Evolutionary conservation across 2,888 invertebrate genomes (phyloP).

Genomic region (Neuroscelio doddi): DNA sequence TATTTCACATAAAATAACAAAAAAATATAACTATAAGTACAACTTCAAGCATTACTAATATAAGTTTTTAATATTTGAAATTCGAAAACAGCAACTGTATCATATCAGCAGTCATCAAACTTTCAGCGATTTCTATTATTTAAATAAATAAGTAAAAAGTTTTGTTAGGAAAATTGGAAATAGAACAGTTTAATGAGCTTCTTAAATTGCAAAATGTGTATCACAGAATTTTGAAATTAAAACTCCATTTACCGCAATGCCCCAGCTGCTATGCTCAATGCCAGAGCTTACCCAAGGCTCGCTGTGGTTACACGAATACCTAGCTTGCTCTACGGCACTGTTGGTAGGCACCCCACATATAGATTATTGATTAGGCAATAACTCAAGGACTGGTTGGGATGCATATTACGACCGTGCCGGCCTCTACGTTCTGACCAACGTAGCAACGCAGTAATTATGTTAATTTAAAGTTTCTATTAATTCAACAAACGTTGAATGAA

Average conservation of each 20-base stretch:
- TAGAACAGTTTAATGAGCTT: too few relatives aligned
- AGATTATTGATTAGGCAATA: conserved; percentile 72
- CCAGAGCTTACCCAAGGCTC: conserved; percentile 61
- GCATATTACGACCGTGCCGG: conserved; percentile 70
- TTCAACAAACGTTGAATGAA: too few relatives aligned
- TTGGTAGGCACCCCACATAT: conserved; percentile 65
- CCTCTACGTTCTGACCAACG: conserved; percentile 56
- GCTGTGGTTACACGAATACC: conserved; percentile 60
- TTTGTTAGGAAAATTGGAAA: background rate
- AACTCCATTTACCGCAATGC: conserved; percentile 53
- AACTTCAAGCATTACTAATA: too few relatives aligned
- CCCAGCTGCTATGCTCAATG: conserved; percentile 68
- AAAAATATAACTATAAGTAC: too few relatives aligned
- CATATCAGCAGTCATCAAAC: too few relatives aligned
- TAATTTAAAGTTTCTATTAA: conserved; percentile 63
- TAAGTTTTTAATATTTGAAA: too few relatives aligned
- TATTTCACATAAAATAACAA: too few relatives aligned
- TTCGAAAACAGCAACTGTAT: too few relatives aligned
- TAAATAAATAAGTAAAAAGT: too few relatives aligned
- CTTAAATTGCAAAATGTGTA: too few relatives aligned
- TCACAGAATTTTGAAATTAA: conserved; percentile 25
- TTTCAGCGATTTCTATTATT: too few relatives aligned
- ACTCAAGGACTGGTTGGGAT: conserved; percentile 71
- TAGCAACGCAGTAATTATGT: conserved; percentile 67
- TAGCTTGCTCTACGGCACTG: conserved; percentile 56